Base-by-base conservation (phyloP, 2,888 invertebrate genomes). In the Dromius quadrimaculatus region DNA sequence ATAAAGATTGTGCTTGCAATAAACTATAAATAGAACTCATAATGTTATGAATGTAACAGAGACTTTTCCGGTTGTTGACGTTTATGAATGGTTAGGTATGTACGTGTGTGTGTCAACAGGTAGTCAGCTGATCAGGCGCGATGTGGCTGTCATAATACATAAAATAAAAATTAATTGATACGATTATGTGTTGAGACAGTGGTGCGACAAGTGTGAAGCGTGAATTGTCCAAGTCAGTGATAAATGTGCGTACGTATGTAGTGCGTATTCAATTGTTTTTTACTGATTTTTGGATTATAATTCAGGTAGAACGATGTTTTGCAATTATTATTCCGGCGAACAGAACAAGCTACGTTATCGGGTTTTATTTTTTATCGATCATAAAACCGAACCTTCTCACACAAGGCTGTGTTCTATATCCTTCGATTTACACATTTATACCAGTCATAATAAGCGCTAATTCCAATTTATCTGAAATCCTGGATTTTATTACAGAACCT, bases 111-210 rank as follows among this genome's bases (percentile, higher is more conserved):
- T 50, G 41, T 65, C 50, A 50, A 22, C 9, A 20, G 15, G 6
- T 28, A 15, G 19, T 47, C 54, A 50, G 34, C 22, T 54, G 66
- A 66, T 66, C n/a, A 38, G 38, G 15, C 23, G 36, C 41, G 66
- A 66, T 54, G 66, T 15, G 20, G 13, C 68, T 74, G 74, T 74
- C 74, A 74, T 71, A 74, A 74, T 72, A 73, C 72, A 73, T 71
- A 64, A 68, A 69, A 72, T 71, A 72, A 74, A 72, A 73, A 73
- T 74, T 73, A 73, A 73, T 73, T 73, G 74, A 72, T 72, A 72
- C 71, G 69, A 71, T 65, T 71, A 74, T 74, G 64, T 71, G 71
- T 73, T 73, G 64, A 70, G 73, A 74, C 65, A 71, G 66, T 65
- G 57, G 63, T 68, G 71, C 73, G 61, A 43, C 61, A 72, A 59